Conservation (phyloP, 2,113 vertebrate genomes). For the Ciconia stormi region DNA sequence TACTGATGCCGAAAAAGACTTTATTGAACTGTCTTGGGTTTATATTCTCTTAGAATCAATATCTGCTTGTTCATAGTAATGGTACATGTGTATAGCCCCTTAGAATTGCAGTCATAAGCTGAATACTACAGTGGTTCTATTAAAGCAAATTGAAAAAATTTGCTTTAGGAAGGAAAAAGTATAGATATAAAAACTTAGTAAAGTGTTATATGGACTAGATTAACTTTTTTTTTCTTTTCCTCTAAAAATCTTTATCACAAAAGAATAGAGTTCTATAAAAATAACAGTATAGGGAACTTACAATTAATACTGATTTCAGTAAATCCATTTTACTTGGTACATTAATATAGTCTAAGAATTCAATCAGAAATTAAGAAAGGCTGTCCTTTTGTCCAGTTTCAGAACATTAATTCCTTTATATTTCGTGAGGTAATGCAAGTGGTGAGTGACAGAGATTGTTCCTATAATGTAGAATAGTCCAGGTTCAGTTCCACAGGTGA, state of each 20-base stretch:
- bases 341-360: not conserved
- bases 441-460: not conserved
- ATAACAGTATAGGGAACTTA: not conserved
- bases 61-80: not conserved
- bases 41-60: not conserved
- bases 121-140: not conserved
- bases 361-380: not conserved
- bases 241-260: not conserved
- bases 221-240: not conserved
- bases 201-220: not conserved
- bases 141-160: not conserved
- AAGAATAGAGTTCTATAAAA: not conserved
- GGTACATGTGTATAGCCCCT: not conserved
- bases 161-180: not conserved
- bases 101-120: not conserved
- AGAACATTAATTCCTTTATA: not conserved
- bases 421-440: not conserved
- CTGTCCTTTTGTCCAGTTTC: not conserved
- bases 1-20: not conserved
- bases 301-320: not conserved
- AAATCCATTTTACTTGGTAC: not conserved
- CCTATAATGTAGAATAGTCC: not conserved
- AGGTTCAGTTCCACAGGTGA: not conserved
- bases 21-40: not conserved
- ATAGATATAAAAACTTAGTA: not conserved